phyloP scores from a whole-genome alignment of 2,888 invertebrate genomes.

The Morinoia aosen region DNA sequence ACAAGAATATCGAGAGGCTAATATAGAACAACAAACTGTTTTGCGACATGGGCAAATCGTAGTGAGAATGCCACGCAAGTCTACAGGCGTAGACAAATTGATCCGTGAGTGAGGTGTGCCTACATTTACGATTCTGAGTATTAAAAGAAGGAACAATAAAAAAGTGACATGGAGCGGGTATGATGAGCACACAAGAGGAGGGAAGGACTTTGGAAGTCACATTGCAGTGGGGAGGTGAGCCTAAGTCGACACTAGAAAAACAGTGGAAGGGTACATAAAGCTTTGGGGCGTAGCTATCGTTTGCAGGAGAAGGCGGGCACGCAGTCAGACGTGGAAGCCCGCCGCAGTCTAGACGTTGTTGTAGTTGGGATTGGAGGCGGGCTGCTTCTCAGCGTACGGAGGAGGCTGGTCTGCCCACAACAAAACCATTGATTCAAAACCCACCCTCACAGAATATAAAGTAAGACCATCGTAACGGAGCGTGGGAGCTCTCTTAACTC shows the following conservation, averaged over 20 bases:
- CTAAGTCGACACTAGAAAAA: background rate
- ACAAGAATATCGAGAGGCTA: background rate
- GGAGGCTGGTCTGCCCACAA: conserved; percentile 59
- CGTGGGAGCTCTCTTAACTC: conserved; percentile 52
- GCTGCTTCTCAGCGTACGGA: conserved; percentile 61
- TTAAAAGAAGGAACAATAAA: background rate
- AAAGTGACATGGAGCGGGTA: background rate
- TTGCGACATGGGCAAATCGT: background rate
- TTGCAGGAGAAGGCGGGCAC: background rate
- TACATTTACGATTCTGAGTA: background rate
- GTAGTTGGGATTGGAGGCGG: conserved; percentile 62
- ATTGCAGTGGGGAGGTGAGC: background rate
- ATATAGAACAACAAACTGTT: background rate
- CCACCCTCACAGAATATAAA: background rate
- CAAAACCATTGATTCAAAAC: background rate
- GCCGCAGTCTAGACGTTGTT: background rate
- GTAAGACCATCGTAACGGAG: conserved; percentile 55
- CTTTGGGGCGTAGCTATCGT: background rate
- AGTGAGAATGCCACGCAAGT: background rate
- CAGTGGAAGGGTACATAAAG: background rate
- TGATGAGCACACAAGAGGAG: background rate
- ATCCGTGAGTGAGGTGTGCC: background rate
- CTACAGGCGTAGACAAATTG: background rate
- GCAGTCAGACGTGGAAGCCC: background rate
- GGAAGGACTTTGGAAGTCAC: background rate